Conservation (phyloP, 2,797 vertebrate genomes). For the Argya squamiceps region DNA sequence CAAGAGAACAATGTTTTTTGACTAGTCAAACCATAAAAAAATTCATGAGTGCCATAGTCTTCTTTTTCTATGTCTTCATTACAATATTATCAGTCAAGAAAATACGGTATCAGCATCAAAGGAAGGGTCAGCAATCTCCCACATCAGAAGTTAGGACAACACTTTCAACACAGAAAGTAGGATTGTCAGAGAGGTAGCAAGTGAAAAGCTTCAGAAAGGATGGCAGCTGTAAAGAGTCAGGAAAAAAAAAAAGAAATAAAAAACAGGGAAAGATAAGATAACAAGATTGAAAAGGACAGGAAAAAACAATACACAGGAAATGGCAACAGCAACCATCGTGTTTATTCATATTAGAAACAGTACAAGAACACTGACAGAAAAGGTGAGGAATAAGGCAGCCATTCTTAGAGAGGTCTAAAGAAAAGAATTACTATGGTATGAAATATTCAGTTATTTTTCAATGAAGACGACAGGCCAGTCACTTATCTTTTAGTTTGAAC, state of each 20-base stretch:
- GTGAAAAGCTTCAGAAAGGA: slow-evolving; percentile 28
- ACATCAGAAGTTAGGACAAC: neutral
- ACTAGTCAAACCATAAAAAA: neutral
- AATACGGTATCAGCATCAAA: neutral
- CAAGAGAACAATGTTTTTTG: neutral
- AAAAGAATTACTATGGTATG: neutral
- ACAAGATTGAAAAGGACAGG: neutral
- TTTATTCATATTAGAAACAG: neutral
- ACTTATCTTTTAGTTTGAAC: neutral
- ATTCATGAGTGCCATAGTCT: neutral
- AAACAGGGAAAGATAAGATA: neutral
- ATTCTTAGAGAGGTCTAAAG: neutral
- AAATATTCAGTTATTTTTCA: neutral
- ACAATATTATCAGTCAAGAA: neutral
- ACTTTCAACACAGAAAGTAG: neutral
- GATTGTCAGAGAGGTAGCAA: slow-evolving; percentile 19
- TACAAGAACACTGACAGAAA: neutral
- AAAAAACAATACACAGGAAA: slow-evolving; percentile 14
- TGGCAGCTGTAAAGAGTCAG: slow-evolving; percentile 16
- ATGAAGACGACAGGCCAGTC: neutral
- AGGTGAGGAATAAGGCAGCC: neutral
- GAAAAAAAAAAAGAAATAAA: neutral
- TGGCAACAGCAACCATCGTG: neutral
- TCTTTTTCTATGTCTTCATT: slow-evolving; percentile 31
- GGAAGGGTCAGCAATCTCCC: slow-evolving; percentile 10